Base-by-base conservation (phyloP, 2,797 vertebrate species). In the Acanthornis magna region DNA sequence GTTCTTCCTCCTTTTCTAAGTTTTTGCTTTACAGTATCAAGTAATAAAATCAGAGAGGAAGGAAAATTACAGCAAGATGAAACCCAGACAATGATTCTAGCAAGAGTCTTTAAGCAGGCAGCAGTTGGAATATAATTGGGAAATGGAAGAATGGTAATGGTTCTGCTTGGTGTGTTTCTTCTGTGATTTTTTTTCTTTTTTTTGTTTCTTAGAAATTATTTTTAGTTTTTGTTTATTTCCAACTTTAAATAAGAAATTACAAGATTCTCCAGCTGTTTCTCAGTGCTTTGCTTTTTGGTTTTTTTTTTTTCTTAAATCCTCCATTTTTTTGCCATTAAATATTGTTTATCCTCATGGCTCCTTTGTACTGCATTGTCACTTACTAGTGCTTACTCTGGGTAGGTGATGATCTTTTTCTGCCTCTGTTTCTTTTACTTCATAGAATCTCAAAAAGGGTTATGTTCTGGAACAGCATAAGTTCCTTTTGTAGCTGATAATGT, bases 1-100 rank as follows among this genome's bases (percentile, higher is more conserved):
- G 97, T 96, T 95, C 63, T 91, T 91, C 32, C 42, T 91, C 48
- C 22, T 89, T 92, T 80, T 51, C 61, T 78, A 85, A 73, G 9
- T 89, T 75, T 94, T 58, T 80, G 34, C 43, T 15, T 85, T 93
- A 61, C 11, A 63, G n/a, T 74, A 58, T 85, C 32, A 68, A 79
- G 20, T 83, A 76, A 85, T 88, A 89, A 90, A 91, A 88, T 89
- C 45, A 80, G 38, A 79, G 60, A 79, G 68, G 47, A 85, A 73
- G 79, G 51, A 79, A 93, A 81, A 88, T 63, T 9, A 78, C 45
- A 78, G 71, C 51, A 88, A 84, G 77, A 80, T 30, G 16, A 88
- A 87, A 91, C 91, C n/a, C 22, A 93, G 67, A 67, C 68, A 42
- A 76, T 32, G 36, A 68, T 78, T 80, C 55, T 63, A 70, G 61